Evolutionary conservation across 1,140 invertebrate genomes (phyloP), one percentile per base, ranked within the genome.

Genomic region (Pissodes strobi): DNA sequence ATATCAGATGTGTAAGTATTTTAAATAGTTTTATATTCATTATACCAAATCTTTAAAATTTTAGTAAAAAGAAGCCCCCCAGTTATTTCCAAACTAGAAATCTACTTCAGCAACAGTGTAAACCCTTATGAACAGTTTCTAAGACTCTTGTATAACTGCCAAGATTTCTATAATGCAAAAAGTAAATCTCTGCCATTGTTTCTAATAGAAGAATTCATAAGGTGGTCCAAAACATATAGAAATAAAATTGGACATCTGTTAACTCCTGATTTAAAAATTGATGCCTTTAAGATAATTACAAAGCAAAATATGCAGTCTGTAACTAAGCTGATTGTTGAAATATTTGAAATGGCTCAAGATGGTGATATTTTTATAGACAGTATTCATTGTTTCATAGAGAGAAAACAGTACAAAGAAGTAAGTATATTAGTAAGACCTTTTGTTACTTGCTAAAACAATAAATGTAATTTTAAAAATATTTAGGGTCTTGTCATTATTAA

Each of bases 121-220:
- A 83, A 86, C 76, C 85, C 85, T 0, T 82, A 85, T 69, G 75
- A 83, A 10, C 77, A 82, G 62, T 79, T 79, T 12, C 59, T 87
- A 0, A 76, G 80, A 63, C 72, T 87, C 39, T 74, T 86, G 46
- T 82, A 82, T 39, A 86, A 86, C 66, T 81, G 79, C 25, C 72
- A 78, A n/a, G 84, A 86, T 67, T 83, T 84, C 70, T 78, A 81
- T 53, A 77, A 80, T 64, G 72, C 81, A 2, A 86, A 85, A 73
- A 76, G 71, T n/a, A 85, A 81, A 58, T 84, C 83, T 22, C 72
- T 87, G 37, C 76, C 84, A 46, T 71, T 76, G 74, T 69, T 70
- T 81, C 84, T 88, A 59, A 81, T 87, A 53, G 85, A 87, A 70
- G 83, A 84, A 59, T 86, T 85, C 72, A 74, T 76, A 69, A 80